Base-by-base conservation (phyloP, 1,140 invertebrate genomes). In the Aphaenogaster floridana region DNA sequence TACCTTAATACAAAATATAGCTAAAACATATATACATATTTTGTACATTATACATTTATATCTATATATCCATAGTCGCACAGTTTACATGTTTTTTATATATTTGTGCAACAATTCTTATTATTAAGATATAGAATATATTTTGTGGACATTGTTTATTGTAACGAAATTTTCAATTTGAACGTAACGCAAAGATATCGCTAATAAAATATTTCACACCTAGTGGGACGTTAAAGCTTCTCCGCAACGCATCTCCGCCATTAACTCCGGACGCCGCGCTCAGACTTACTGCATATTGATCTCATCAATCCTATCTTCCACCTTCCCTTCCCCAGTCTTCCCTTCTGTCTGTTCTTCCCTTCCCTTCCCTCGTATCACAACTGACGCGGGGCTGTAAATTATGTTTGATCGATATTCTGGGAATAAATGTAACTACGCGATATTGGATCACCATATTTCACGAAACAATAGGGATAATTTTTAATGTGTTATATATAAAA, bases 271-370 rank as follows among this genome's bases (percentile, higher is more conserved):
- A 93, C 93, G 92, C 93, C 89, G 92, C 94, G 92, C 88, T 93
- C 93, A 94, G 93, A 95, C 94, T 95, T 95, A 95, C 94, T 95
- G 94, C 94, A 95, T 95, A 95, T 95, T 95, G 94, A 95, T 95
- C 93, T 92, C 94, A 95, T 95, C 93, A 94, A 95, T 95, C 93
- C 84, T 84, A 76, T 69, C 86, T 74, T 59, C 84, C 54, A 76
- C 79, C 63, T 68, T 76, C 54, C 80, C 80, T 74, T 34, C 42
- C 54, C 36, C 72, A 48, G 28, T 39, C 80, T 86, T 61, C 50
- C 8, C 77, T 77, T 54, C 86, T 42, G 36, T 86, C 86, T 88
- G 72, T 90, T 89, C 78, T 88, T 87, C 85, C 61, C 79, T 77
- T 90, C 84, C 86, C 74, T 72, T 90, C 21, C 57, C 78, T 89